These are phyloP conservation scores for Nebria ingens DNA, from an alignment of 1,140 invertebrate genomes.

Conservation along the genomic window DNA sequence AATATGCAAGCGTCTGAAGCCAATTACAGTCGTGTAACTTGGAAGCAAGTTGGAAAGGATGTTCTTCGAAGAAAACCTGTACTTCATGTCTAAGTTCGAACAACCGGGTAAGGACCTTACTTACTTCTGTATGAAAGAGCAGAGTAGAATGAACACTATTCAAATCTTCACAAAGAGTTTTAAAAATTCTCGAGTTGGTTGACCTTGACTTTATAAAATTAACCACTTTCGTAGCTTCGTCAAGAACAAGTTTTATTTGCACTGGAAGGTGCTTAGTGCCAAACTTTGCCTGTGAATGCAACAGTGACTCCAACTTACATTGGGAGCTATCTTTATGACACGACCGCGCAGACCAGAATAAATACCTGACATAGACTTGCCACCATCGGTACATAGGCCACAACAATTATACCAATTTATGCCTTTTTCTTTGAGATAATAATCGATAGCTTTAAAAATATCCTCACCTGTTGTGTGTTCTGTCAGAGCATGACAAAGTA, in stretches of 20 bases:
- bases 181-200: constrained; percentile 16
- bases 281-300: constrained; percentile 16
- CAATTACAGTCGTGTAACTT: background rate
- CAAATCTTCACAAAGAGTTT: background rate
- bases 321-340: background rate
- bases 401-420: background rate
- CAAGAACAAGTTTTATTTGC: constrained; percentile 13
- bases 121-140: background rate
- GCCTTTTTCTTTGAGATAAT: constrained; percentile 11
- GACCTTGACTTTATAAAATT: constrained; percentile 18
- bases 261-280: constrained; percentile 13
- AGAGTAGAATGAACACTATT: background rate
- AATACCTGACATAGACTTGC: background rate
- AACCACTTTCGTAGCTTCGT: constrained; percentile 15
- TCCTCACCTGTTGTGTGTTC: constrained; percentile 11
- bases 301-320: constrained; percentile 16
- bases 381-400: constrained; percentile 9
- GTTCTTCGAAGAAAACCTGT: background rate
- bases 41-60: background rate
- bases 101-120: background rate
- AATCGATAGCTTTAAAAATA: constrained; percentile 13
- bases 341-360: background rate
- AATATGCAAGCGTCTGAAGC: constrained; percentile 5
- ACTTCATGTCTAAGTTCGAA: background rate
- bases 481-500: constrained; percentile 10